phyloP scores from a whole-genome alignment of 2,888 invertebrate genomes.

The Amphipoea oculea region DNA sequence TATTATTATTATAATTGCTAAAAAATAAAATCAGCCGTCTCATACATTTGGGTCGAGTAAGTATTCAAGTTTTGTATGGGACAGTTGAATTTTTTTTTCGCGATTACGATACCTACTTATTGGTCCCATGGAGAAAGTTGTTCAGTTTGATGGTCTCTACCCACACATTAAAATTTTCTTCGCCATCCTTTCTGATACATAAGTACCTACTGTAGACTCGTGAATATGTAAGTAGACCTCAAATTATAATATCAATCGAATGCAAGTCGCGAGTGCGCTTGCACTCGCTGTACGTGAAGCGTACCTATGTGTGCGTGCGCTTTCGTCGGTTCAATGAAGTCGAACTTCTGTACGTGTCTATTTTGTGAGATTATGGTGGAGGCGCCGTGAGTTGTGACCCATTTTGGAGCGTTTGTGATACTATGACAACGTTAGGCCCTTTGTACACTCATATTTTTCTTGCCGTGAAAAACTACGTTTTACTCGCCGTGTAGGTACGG shows the following conservation, averaged over 20 bases:
- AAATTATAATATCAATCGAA: neutral
- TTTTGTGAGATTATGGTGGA: constrained; percentile 64
- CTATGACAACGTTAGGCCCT: constrained; percentile 20
- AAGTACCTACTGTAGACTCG: neutral
- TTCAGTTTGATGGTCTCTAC: neutral
- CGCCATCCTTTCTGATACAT: neutral
- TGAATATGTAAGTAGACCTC: neutral
- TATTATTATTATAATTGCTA: too few species aligned
- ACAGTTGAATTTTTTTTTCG: too few species aligned
- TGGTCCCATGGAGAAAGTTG: neutral
- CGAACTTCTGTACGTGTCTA: constrained; percentile 4
- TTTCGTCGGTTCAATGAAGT: neutral
- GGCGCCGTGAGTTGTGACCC: constrained; percentile 61
- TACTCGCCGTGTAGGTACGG: neutral
- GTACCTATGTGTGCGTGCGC: neutral
- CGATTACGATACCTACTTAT: neutral
- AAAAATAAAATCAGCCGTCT: too few species aligned
- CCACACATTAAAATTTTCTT: neutral
- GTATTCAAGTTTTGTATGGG: too few species aligned
- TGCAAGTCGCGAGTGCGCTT: neutral
- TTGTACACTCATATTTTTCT: neutral
- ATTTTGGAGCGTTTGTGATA: constrained; percentile 55
- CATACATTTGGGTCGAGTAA: too few species aligned
- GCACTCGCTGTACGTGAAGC: neutral
- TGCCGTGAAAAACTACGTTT: neutral